Conservation (phyloP, 2,797 vertebrate genomes). For the Anguilla anguilla region DNA sequence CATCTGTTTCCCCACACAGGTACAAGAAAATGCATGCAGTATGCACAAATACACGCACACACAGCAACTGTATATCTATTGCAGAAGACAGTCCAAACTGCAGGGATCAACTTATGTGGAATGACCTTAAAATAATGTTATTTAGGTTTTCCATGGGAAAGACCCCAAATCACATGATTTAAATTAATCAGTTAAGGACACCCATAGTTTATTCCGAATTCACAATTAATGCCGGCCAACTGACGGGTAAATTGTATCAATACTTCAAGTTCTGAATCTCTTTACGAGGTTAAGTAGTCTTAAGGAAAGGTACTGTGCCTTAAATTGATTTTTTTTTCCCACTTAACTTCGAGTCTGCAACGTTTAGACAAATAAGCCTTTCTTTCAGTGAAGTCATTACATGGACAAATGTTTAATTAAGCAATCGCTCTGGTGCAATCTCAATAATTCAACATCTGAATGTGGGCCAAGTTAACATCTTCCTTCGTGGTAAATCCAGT, state of each 20-base stretch:
- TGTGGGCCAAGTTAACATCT: slow-evolving; percentile 54
- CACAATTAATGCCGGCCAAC: slow-evolving; percentile 45
- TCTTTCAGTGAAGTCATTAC: slow-evolving; percentile 72
- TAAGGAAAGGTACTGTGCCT: slow-evolving; percentile 61
- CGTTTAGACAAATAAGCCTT: slow-evolving; percentile 70
- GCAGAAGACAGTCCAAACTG: background rate
- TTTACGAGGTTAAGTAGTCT: slow-evolving; percentile 70
- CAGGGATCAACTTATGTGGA: background rate
- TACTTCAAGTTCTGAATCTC: slow-evolving; percentile 56
- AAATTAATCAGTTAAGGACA: background rate
- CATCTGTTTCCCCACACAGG: background rate
- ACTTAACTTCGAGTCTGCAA: slow-evolving; percentile 63
- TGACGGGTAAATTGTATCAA: slow-evolving; percentile 62
- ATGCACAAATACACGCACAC: background rate
- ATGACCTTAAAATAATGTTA: background rate
- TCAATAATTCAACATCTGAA: slow-evolving; percentile 66
- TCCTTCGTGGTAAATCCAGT: slow-evolving; percentile 32
- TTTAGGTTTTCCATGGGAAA: background rate
- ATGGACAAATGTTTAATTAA: slow-evolving; percentile 76
- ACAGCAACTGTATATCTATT: background rate
- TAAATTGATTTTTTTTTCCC: slow-evolving; percentile 70
- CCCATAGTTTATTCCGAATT: background rate
- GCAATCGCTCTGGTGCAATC: slow-evolving; percentile 67
- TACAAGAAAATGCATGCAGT: background rate
- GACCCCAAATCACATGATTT: background rate